These are phyloP conservation scores for Sphaerophoria taeniata DNA, from an alignment of 2,888 invertebrate species.

Conservation along the genomic window DNA sequence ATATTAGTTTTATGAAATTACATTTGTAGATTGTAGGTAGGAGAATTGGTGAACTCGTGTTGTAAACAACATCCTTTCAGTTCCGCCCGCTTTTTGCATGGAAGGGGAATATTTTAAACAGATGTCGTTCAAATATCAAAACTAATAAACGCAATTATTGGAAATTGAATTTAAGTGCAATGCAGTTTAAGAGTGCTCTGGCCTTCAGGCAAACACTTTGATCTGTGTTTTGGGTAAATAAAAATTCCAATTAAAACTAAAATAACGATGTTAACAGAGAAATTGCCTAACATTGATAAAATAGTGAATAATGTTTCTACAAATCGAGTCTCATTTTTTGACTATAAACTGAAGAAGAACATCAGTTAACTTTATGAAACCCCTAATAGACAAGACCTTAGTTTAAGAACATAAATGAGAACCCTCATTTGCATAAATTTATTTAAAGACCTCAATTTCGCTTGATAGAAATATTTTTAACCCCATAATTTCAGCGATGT, in stretches of 20 bases:
- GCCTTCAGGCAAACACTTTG: background rate
- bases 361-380: no score
- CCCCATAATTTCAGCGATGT: slow-evolving; percentile 27
- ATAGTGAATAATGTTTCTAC: no score
- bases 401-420: no score
- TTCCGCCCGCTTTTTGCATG: slow-evolving; percentile 9
- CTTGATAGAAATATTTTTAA: slow-evolving; percentile 7
- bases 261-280: no score
- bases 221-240: no score
- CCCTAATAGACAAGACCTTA: no score
- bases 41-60: background rate
- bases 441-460: background rate
- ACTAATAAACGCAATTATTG: slow-evolving; percentile 10
- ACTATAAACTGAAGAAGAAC: no score
- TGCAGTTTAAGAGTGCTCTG: background rate
- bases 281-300: no score
- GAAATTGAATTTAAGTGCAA: background rate
- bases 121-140: slow-evolving; percentile 13
- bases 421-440: background rate
- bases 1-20: slow-evolving; percentile 43
- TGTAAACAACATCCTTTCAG: background rate
- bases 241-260: no score
- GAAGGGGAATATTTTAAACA: background rate
- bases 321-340: no score
- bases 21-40: background rate